phyloP scores from a whole-genome alignment of 35 echinoderm and acorn worm species.

The Stichopus chloronotus region DNA sequence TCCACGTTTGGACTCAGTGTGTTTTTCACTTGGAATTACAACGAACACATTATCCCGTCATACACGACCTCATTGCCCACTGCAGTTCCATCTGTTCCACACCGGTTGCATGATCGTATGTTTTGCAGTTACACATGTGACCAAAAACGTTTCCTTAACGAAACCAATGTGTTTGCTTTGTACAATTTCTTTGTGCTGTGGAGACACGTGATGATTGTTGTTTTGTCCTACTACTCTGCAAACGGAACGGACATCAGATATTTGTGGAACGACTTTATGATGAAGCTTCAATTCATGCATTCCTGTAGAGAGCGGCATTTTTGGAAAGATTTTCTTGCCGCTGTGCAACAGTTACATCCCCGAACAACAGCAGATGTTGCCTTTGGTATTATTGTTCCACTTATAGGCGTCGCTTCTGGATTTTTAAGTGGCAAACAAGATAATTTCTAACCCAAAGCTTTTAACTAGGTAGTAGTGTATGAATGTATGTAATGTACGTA shows the following conservation, averaged over 20 bases:
- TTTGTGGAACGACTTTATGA: neutral
- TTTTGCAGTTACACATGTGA: constrained; percentile 21
- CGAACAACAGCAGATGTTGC: neutral
- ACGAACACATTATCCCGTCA: neutral
- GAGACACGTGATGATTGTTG: constrained; percentile 14
- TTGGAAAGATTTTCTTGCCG: neutral
- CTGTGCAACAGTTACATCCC: neutral
- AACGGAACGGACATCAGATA: constrained; percentile 5
- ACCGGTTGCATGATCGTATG: neutral
- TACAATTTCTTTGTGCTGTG: neutral
- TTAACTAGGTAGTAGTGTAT: too few relatives aligned
- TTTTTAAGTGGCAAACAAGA: neutral
- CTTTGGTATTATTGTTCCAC: neutral
- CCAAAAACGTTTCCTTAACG: neutral
- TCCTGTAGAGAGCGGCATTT: neutral
- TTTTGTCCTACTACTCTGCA: neutral
- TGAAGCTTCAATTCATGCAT: neutral
- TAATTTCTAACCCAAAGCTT: neutral
- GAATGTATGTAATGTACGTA: too few relatives aligned
- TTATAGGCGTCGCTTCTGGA: neutral
- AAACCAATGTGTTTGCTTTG: neutral
- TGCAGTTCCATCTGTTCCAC: neutral
- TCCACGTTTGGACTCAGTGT: constrained; percentile 25
- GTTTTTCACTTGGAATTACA: constrained; percentile 42
- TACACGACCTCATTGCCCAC: neutral